These are phyloP conservation scores for Sebastiscus tertius DNA, from an alignment of 2,797 vertebrate genomes.

Conservation along the genomic window DNA sequence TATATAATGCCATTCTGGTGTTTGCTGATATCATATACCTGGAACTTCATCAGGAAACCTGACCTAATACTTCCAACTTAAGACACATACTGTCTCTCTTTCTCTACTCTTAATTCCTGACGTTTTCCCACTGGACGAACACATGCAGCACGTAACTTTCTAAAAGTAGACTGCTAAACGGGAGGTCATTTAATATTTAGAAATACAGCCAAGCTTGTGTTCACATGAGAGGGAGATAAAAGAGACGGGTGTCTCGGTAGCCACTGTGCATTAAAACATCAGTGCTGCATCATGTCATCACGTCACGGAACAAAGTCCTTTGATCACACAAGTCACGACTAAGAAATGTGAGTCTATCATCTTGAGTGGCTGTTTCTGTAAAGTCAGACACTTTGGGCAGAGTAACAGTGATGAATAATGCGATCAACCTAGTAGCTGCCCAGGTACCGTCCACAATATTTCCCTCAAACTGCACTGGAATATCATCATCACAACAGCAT, in stretches of 20 bases:
- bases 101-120: background rate
- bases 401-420: constrained; percentile 1
- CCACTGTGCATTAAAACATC: constrained; percentile 20
- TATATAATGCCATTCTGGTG: background rate
- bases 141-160: constrained; percentile 26
- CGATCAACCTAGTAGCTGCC: constrained; percentile 23
- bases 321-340: constrained; percentile 17
- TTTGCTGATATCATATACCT: background rate
- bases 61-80: background rate
- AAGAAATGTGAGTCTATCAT: background rate
- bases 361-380: background rate
- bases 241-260: constrained; percentile 1
- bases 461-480: constrained; percentile 9
- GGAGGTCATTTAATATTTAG: constrained; percentile 66
- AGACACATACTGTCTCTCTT: background rate
- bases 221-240: constrained; percentile 47
- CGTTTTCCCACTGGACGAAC: background rate
- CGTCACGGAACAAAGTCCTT: background rate
- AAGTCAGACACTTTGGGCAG: background rate
- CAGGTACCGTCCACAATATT: background rate
- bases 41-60: background rate
- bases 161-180: constrained; percentile 39
- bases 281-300: constrained; percentile 12
- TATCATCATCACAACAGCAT: constrained; percentile 26
- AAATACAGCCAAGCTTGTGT: constrained; percentile 38